Evolutionary conservation across 2,797 vertebrate species (phyloP), one percentile per base, ranked within the genome.

Genomic region (Sebastes iracundus): DNA sequence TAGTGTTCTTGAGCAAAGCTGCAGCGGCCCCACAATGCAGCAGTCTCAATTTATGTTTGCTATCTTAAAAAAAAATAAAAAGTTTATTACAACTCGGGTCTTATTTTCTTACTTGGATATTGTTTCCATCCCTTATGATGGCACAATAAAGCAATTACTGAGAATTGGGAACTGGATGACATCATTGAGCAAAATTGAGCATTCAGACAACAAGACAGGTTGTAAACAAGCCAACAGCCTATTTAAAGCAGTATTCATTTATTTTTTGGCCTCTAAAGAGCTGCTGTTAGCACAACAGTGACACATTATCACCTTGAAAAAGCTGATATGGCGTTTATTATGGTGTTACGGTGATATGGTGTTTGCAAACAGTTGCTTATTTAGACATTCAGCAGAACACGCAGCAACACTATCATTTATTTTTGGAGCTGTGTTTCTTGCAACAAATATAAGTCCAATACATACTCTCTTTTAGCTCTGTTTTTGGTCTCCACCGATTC

Each of bases 1-100:
- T 5, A 75, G 67, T 42, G 58, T 71, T 82, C 7, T 13, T 64
- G 9, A 52, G 55, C 61, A 78, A 75, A 85, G 25, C 18, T 23
- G 20, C 7, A 46, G 64, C 56, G 23, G 27, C 33, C 11, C 69
- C 10, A n/a, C 22, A 30, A 25, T 30, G 28, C 49, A 58, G 18
- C 20, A 58, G 23, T 55, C 32, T 18, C 20, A 3, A 13, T 46
- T n/a, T 20, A 35, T 8, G 18, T 6, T 11, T 3, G 18, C 9
- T 22, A 71, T 71, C 25, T 79, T 25, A 60, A n/a, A 58, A 53
- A 32, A 32, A 28, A 81, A 53, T 18, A 33, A 10, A 22, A 33
- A 14, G 16, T 56, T 68, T 55, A 28, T 60, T 61, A 63, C n/a
- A 49, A 14, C 14, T 30, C 16, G 14, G 12, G 2, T 42, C 4